These are phyloP conservation scores for Drosophila prostipennis DNA, from an alignment of 2,888 invertebrate genomes.

Conservation along the genomic window DNA sequence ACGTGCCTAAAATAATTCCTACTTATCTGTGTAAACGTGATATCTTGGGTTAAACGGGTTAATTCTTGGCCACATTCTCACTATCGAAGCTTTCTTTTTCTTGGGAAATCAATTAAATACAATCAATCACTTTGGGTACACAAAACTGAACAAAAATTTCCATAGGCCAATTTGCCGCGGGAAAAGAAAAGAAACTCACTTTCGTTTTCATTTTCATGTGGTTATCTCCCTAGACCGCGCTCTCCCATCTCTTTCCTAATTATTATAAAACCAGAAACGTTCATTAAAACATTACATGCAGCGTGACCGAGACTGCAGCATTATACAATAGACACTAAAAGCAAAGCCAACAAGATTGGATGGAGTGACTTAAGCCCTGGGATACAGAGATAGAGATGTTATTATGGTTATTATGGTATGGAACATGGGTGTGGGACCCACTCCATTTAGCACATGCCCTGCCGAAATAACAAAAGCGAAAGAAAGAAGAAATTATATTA, in stretches of 20 bases:
- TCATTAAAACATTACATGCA: slow-evolving; percentile 55
- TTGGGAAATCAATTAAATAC: slow-evolving; percentile 23
- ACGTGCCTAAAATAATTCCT: slow-evolving; percentile 20
- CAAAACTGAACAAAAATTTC: slow-evolving; percentile 5
- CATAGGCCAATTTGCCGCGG: slow-evolving; percentile 8
- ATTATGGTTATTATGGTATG: not conserved
- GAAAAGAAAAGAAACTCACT: slow-evolving; percentile 58
- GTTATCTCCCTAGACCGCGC: not conserved
- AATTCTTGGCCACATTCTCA: slow-evolving; percentile 14
- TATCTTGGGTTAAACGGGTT: not conserved
- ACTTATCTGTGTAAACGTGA: not conserved
- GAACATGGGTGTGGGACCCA: slow-evolving; percentile 5
- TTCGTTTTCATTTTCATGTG: slow-evolving; percentile 68
- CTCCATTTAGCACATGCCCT: slow-evolving; percentile 72
- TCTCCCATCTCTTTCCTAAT: slow-evolving; percentile 46
- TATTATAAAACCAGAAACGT: slow-evolving; percentile 68
- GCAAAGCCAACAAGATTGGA: slow-evolving; percentile 37
- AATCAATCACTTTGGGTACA: slow-evolving; percentile 2
- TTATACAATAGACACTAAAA: slow-evolving; percentile 63
- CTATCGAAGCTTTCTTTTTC: slow-evolving; percentile 30
- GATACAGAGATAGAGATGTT: not conserved
- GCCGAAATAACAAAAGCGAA: slow-evolving; percentile 26
- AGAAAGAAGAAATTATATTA: slow-evolving; percentile 33
- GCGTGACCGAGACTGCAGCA: slow-evolving; percentile 60
- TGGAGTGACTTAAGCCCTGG: slow-evolving; percentile 25